Percentiles rank a stretch among this genome's conserved stretches.
Conservation (phyloP, 2,888 invertebrate genomes). For the Coleophora flavipennella region DNA sequence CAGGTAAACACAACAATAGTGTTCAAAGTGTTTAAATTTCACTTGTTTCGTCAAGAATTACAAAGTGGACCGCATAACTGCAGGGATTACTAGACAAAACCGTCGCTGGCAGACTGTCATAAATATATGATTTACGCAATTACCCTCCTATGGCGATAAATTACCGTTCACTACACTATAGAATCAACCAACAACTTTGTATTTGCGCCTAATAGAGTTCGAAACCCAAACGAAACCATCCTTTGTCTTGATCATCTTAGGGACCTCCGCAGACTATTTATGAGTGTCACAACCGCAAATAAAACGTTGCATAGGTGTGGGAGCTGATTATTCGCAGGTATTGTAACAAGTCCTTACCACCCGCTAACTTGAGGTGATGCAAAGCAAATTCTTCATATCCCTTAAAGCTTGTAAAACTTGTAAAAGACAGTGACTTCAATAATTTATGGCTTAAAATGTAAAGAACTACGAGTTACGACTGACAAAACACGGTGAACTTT, state of each 20-base stretch:
- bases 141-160: constrained; percentile 64
- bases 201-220: constrained; percentile 8
- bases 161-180: constrained; percentile 57
- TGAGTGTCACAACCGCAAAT: constrained; percentile 9
- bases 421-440: constrained; percentile 11
- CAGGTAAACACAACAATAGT: neutral
- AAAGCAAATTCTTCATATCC: constrained; percentile 39
- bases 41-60: constrained; percentile 22
- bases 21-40: neutral
- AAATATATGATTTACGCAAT: constrained; percentile 71
- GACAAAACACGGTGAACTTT: neutral
- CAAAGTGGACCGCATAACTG: constrained; percentile 32
- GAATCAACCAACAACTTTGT: constrained; percentile 26
- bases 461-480: neutral
- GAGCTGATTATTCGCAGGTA: constrained; percentile 63
- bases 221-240: too few relatives aligned
- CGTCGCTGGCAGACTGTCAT: constrained; percentile 54
- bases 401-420: constrained; percentile 22
- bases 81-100: constrained; percentile 49
- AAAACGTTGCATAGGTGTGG: constrained; percentile 27
- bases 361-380: constrained; percentile 60
- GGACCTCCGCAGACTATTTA: too few relatives aligned
- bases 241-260: too few relatives aligned
- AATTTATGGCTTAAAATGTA: constrained; percentile 19
- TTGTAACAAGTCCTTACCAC: constrained; percentile 57